Evolutionary conservation across 2,888 invertebrate genomes (phyloP).

Genomic region (Phytoseiulus persimilis): DNA sequence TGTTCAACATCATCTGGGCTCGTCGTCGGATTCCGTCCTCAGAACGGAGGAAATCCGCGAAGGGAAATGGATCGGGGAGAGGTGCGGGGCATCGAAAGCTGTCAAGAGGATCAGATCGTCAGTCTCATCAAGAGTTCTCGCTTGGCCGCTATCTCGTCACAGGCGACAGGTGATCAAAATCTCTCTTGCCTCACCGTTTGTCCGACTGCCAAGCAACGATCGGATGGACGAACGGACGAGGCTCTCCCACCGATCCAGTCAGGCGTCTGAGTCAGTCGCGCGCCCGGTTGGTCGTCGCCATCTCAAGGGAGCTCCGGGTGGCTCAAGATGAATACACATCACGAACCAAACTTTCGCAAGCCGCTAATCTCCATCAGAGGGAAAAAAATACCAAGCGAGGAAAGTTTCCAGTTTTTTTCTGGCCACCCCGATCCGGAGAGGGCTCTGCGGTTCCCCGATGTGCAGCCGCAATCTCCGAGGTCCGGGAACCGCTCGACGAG

Average conservation of each 20-base stretch:
- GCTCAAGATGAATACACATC: neutral
- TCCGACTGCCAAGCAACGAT: neutral
- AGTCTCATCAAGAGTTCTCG: neutral
- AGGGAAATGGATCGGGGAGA: constrained; percentile 30
- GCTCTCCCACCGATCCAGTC: neutral
- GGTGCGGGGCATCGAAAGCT: constrained; percentile 40
- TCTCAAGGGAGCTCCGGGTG: neutral
- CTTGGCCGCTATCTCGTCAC: neutral
- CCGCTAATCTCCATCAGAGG: neutral
- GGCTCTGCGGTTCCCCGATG: too few species aligned
- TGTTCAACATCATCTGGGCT: too few species aligned
- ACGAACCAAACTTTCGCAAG: neutral
- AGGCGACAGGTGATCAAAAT: neutral
- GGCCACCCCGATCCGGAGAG: neutral
- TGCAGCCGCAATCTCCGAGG: too few species aligned
- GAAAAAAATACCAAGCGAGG: neutral
- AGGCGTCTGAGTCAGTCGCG: neutral
- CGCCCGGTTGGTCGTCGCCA: neutral
- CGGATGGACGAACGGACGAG: neutral
- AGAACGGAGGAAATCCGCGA: constrained; percentile 46
- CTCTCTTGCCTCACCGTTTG: neutral
- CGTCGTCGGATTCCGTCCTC: constrained; percentile 49
- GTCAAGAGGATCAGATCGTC: constrained; percentile 24
- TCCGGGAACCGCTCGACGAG: too few species aligned
- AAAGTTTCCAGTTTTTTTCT: neutral